Evolutionary conservation across 2,888 invertebrate species (phyloP).

Genomic region (Trachelus iudaicus): DNA sequence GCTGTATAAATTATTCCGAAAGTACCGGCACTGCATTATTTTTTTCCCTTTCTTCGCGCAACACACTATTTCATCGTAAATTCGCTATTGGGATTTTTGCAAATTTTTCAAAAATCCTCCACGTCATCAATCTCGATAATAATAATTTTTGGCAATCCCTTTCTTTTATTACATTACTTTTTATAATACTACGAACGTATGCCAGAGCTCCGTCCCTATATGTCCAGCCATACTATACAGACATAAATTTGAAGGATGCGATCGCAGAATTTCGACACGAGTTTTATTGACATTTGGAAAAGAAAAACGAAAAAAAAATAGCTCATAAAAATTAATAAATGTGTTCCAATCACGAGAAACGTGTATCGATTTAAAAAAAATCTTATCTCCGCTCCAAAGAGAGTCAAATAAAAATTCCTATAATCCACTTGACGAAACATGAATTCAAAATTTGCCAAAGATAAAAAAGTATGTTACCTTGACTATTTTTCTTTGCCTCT

Average conservation of each 20-base stretch:
- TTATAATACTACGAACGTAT: too few relatives aligned
- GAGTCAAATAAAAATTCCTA: not conserved
- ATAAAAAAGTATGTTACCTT: not conserved
- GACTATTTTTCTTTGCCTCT: not conserved
- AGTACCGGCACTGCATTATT: not conserved
- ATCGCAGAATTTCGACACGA: too few relatives aligned
- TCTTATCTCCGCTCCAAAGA: not conserved
- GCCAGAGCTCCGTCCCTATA: not conserved
- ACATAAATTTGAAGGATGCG: not conserved
- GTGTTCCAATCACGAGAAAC: not conserved
- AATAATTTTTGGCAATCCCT: too few relatives aligned
- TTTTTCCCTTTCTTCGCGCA: not conserved
- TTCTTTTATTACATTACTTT: too few relatives aligned
- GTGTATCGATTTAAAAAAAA: not conserved
- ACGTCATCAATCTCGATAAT: conserved; percentile 45
- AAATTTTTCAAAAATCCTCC: conserved; percentile 52
- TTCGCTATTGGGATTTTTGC: not conserved
- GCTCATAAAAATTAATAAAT: not conserved
- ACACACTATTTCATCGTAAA: not conserved
- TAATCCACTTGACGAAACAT: not conserved
- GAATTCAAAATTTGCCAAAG: not conserved
- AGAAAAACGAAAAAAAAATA: not conserved
- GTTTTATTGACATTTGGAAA: too few relatives aligned
- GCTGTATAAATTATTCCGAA: conserved; percentile 2
- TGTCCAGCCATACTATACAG: not conserved